Evolutionary conservation across 2,888 invertebrate species (phyloP).

Genomic region (Malthinus seriepunctatus): DNA sequence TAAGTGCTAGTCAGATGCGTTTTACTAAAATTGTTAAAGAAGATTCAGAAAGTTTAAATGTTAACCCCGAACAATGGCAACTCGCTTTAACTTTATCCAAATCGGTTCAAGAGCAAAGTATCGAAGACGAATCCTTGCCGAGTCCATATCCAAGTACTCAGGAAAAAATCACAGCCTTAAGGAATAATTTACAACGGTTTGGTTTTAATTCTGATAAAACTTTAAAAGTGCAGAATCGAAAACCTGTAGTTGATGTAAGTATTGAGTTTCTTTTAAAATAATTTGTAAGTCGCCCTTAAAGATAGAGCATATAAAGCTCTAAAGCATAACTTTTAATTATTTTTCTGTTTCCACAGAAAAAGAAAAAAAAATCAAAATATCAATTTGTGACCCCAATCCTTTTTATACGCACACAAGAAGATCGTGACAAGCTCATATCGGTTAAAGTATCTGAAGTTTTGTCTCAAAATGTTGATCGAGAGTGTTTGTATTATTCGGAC

Average conservation of each 20-base stretch:
- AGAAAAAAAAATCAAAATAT: constrained; percentile 44
- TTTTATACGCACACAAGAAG: constrained; percentile 45
- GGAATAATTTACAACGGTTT: constrained; percentile 63
- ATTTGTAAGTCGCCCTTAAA: neutral
- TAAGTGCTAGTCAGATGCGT: constrained; percentile 26
- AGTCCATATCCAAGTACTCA: constrained; percentile 31
- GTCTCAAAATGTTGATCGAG: constrained; percentile 19
- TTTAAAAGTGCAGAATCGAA: constrained; percentile 14
- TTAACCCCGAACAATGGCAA: constrained; percentile 68
- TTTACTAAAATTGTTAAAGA: constrained; percentile 40
- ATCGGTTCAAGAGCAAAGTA: constrained; percentile 53
- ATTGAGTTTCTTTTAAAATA: neutral
- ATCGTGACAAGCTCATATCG: constrained; percentile 44
- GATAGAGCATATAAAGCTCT: too few species aligned
- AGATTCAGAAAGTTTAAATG: constrained; percentile 46
- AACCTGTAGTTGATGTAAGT: constrained; percentile 26
- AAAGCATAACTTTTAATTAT: too few species aligned
- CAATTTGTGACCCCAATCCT: constrained; percentile 48
- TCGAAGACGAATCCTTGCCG: constrained; percentile 17
- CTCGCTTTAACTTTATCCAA: constrained; percentile 69
- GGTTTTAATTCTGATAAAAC: constrained; percentile 57
- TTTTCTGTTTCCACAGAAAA: constrained; percentile 34
- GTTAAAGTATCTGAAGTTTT: constrained; percentile 46
- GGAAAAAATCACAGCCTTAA: constrained; percentile 48
- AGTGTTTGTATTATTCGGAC: neutral